Base-by-base conservation (phyloP, 2,113 vertebrate genomes). In the Geococcyx californianus region DNA sequence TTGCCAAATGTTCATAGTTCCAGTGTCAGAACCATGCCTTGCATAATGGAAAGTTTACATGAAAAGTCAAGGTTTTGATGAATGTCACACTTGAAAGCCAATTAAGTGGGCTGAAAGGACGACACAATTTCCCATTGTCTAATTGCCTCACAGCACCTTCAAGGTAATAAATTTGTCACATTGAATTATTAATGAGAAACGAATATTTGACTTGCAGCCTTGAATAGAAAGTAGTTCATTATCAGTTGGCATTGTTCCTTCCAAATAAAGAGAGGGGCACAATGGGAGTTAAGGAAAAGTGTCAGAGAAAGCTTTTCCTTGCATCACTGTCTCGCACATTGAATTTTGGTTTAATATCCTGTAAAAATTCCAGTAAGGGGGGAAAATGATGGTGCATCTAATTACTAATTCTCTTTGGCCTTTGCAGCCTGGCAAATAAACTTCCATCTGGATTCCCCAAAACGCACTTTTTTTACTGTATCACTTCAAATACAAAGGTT, bases 181-280 rank as follows among this genome's bases (percentile, higher is more conserved):
- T 94, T 98, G 97, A 98, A 98, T 98, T 98, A 98, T 98, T 98
- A 98, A 98, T 98, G 96, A 98, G 97, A 96, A 98, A 94, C 2
- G 89, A 97, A 97, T 97, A 98, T 97, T 98, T 98, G 98, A 98
- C 97, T 98, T 95, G 88, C 93, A 95, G 93, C 93, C 93, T 95
- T 97, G 98, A 98, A 98, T 98, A 97, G 96, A 97, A 98, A 98
- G 97, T 60, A 97, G 97, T 97, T 98, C 96, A 98, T 98, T 98
- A 98, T 97, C 87, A 40, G 89, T 9, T 95, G 96, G 90, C 94
- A 97, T 95, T 97, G 87, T 97, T 98, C 95, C 78, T 93, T 95
- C 76, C 90, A 94, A 97, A 97, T 97, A 97, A 96, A 96, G 90
- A 96, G 78, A 73, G 82, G 86, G 82, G 73, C 91, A 97, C 12